phyloP scores from a whole-genome alignment of 2,113 vertebrate genomes.

The Bungarus multicinctus region DNA sequence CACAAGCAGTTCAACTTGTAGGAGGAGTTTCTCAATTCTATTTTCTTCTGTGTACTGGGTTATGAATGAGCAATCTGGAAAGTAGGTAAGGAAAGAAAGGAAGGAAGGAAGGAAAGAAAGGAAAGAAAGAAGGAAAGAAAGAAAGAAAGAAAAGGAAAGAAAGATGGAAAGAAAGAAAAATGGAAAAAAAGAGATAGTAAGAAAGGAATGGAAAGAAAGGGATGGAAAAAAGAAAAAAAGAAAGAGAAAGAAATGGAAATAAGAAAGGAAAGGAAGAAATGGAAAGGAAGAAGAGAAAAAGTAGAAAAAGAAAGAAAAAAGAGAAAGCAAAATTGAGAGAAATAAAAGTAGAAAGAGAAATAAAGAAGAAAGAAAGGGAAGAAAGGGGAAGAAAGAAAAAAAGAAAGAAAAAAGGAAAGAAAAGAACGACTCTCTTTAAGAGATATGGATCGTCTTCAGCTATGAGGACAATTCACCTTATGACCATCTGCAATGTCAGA shows the following conservation, averaged over 20 bases:
- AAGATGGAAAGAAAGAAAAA: neutral
- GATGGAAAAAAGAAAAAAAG: neutral
- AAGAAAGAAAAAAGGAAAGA: neutral
- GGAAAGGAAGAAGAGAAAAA: neutral
- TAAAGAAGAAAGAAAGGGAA: too few relatives aligned
- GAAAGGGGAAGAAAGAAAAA: too few relatives aligned
- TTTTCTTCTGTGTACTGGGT: neutral
- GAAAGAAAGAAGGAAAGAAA: neutral
- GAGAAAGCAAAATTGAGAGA: neutral
- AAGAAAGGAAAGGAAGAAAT: neutral
- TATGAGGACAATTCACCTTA: neutral
- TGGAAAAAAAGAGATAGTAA: neutral
- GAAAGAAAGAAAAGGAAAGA: too few relatives aligned
- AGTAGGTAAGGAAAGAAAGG: neutral
- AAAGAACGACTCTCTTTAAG: neutral
- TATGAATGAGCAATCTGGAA: neutral
- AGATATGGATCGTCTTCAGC: neutral
- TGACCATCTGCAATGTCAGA: neutral
- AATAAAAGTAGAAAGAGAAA: neutral
- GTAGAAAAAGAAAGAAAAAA: neutral
- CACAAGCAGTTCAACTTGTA: neutral
- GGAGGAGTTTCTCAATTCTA: neutral
- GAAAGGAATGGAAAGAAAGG: neutral
- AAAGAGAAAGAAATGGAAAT: neutral
- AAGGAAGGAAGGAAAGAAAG: neutral